Conservation (phyloP, 2,113 vertebrate genomes). For the Cavia aperea region DNA sequence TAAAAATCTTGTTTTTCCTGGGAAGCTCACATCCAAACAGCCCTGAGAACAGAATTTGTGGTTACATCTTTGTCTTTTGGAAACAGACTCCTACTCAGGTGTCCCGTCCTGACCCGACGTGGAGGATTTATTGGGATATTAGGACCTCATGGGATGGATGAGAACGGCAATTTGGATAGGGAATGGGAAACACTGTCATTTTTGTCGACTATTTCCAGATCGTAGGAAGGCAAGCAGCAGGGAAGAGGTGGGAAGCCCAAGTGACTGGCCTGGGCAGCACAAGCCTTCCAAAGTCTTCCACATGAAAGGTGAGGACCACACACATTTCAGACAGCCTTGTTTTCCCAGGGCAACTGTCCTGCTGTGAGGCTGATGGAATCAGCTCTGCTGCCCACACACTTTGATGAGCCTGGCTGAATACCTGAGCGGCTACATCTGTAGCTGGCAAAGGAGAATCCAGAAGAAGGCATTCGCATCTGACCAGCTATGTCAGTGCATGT, state of each 20-base stretch:
- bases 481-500: background rate
- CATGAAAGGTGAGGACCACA: slow-evolving; percentile 43
- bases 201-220: slow-evolving; percentile 18
- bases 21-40: slow-evolving; percentile 8
- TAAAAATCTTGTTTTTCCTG: background rate
- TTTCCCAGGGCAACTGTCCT: background rate
- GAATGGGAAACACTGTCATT: background rate
- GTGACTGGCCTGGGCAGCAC: background rate
- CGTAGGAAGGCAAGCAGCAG: background rate
- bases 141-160: background rate
- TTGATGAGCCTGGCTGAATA: slow-evolving; percentile 38
- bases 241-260: background rate
- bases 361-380: slow-evolving; percentile 28
- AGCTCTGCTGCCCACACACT: slow-evolving; percentile 16
- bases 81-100: background rate
- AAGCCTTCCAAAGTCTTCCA: background rate
- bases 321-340: slow-evolving; percentile 16
- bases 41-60: background rate
- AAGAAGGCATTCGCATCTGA: background rate
- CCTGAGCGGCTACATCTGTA: background rate
- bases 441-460: background rate
- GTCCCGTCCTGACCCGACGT: background rate
- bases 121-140: background rate
- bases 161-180: slow-evolving; percentile 6
- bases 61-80: background rate